Base-by-base conservation (phyloP, 2,797 vertebrate genomes). In the Chrosomus eos region DNA sequence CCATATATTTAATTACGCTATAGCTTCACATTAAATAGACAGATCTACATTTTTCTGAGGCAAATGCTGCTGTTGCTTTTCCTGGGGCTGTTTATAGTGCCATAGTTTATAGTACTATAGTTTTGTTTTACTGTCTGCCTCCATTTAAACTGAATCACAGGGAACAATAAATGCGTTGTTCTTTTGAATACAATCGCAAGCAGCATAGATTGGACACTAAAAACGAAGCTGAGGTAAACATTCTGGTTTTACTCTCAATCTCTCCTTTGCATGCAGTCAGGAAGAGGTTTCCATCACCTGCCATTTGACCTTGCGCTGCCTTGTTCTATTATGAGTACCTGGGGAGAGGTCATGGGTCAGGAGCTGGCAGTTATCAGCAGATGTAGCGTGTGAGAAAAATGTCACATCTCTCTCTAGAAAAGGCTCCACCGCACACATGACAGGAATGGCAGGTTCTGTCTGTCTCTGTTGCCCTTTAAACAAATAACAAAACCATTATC, bases 261-360 rank as follows among this genome's bases (percentile, higher is more conserved):
- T 73, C 31, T 64, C 16, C 43, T 80, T 85, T 73, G 55, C 55
- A 73, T 73, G 31, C 23, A 10, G 43, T 28, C 26, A 28, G n/a
- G 18, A 79, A 36, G 28, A 26, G 43, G 38, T 70, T 77, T 38
- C 38, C 38, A 79, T 72, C 10, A 0, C 11, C 45, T 85, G 38
- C 53, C 77, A 80, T 76, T 78, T 68, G 73, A 53, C 78, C 85
- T 64, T 2, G 28, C 26, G 45, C 77, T 33, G 33, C 72, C 38
- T 62, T 75, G 19, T 68, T 64, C 85, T 71, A 58, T 78, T 75
- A 80, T 74, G 31, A 71, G 79, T 55, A 71, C 72, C 74, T 43
- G 31, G 40, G 73, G 72, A 71, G 26, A 60, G 71, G 51, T 73
- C 71, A 26, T 58, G 68, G 82, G 72, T 75, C 86, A 87, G 55